Conservation (phyloP, 1,140 invertebrate species). For the Ctenoplectra terminalis region DNA sequence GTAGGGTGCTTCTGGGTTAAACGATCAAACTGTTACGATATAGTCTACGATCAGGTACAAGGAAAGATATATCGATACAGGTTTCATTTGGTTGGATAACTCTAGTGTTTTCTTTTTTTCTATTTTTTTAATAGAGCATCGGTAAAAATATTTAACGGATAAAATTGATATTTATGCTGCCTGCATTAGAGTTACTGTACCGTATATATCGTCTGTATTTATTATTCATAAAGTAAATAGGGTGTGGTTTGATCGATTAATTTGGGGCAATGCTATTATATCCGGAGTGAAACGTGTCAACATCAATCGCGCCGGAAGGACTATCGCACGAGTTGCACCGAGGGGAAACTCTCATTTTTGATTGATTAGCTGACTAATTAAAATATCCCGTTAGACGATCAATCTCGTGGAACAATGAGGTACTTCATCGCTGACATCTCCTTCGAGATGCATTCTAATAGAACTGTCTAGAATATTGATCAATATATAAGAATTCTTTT, state of each 20-base stretch:
- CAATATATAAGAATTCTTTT: neutral
- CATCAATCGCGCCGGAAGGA: neutral
- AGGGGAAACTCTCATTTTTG: neutral
- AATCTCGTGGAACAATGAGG: constrained; percentile 12
- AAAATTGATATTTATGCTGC: neutral
- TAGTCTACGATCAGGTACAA: neutral
- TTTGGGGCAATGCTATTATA: neutral
- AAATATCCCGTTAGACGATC: constrained; percentile 17
- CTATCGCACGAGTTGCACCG: neutral
- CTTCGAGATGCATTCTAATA: neutral
- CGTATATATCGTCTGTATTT: neutral
- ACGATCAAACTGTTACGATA: neutral
- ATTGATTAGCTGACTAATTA: constrained; percentile 33
- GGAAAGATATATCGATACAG: neutral
- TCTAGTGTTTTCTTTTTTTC: too few species aligned
- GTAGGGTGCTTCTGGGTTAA: neutral
- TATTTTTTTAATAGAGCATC: neutral
- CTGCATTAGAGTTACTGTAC: neutral
- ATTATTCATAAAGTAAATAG: neutral
- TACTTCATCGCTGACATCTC: neutral
- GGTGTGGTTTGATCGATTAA: neutral
- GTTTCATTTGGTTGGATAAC: neutral
- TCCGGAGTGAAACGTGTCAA: neutral
- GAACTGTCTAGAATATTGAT: neutral
- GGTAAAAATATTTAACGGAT: neutral